Percentiles rank a stretch among this genome's conserved stretches.
Evolutionary conservation across 2,113 vertebrate species (phyloP).

Genomic region (Triplophysa siluroides): DNA sequence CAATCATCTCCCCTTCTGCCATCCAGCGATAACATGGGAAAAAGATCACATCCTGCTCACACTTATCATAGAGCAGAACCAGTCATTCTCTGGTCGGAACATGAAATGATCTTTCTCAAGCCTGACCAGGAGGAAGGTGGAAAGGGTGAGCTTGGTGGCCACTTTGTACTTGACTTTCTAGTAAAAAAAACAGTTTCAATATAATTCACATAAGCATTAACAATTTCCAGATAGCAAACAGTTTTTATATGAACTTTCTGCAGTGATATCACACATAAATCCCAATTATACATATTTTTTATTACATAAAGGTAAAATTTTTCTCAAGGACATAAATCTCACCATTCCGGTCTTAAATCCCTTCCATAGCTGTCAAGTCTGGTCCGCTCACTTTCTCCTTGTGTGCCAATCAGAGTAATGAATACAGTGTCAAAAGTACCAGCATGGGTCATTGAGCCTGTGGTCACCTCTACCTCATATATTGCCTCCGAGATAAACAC

Average conservation of each 20-base stretch:
- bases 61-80: constrained; percentile 68
- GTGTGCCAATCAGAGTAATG: constrained; percentile 60
- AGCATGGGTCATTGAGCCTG: constrained; percentile 51
- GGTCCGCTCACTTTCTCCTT: constrained; percentile 61
- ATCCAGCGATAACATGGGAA: constrained; percentile 75
- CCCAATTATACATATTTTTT: too few species aligned
- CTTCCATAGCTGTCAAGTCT: constrained; percentile 51
- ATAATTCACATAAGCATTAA: too few species aligned
- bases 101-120: constrained; percentile 64
- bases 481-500: neutral
- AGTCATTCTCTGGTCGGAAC: constrained; percentile 61
- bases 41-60: constrained; percentile 55
- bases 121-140: constrained; percentile 63
- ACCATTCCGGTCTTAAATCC: constrained; percentile 54
- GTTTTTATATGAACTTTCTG: too few species aligned
- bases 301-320: too few species aligned
- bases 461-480: constrained; percentile 64
- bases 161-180: constrained; percentile 61
- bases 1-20: constrained; percentile 56
- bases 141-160: constrained; percentile 54
- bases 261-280: too few species aligned
- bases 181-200: neutral
- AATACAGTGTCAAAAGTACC: constrained; percentile 63
- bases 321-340: neutral
- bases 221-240: neutral